These are phyloP conservation scores for Sinella curviseta DNA, from an alignment of 1,140 invertebrate genomes.

Conservation along the genomic window DNA sequence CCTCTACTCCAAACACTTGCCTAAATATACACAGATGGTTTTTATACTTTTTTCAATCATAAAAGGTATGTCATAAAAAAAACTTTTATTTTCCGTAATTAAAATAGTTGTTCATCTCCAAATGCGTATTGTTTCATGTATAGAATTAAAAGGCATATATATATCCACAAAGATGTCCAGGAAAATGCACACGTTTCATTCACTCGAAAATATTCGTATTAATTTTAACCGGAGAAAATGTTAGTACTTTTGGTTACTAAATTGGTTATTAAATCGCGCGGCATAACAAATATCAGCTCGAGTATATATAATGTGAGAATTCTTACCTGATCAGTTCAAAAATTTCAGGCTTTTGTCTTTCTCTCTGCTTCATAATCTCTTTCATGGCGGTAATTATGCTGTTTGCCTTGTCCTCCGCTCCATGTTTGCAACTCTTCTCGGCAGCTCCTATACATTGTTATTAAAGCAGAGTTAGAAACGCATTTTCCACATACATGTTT, in stretches of 20 bases:
- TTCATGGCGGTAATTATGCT: constrained; percentile 99
- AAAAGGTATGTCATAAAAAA: no score
- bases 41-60: background rate
- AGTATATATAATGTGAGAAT: background rate
- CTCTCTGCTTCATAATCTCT: constrained; percentile 96
- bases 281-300: background rate
- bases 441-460: constrained; percentile 77
- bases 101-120: no score
- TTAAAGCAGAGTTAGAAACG: background rate
- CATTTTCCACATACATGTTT: background rate
- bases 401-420: constrained; percentile 97
- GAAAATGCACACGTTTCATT: no score
- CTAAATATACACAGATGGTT: constrained; percentile 59
- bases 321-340: constrained; percentile 96
- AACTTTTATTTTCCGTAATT: no score
- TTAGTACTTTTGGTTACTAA: no score
- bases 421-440: constrained; percentile 98
- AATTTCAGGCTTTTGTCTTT: constrained; percentile 96
- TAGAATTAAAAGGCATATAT: no score
- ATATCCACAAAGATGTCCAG: no score
- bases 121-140: no score
- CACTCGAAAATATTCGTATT: no score
- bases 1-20: constrained; percentile 91
- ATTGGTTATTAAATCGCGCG: no score
- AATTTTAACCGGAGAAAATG: no score